Evolutionary conservation across 2,888 invertebrate genomes (phyloP).

Genomic region (Drosophila cognata): DNA sequence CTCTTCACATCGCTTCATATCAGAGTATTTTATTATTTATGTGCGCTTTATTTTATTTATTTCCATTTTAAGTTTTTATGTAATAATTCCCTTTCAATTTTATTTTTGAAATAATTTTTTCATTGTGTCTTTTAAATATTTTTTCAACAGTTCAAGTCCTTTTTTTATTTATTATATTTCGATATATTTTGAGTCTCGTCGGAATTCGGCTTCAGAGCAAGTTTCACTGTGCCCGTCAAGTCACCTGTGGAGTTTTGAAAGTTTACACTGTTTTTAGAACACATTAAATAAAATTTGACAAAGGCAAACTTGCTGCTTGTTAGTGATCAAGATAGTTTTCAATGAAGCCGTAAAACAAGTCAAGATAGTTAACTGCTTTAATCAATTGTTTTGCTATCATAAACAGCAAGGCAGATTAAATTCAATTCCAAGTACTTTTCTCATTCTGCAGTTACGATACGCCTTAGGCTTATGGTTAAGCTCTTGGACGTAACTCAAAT

Average conservation of each 20-base stretch:
- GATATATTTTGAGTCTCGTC: neutral
- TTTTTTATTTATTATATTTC: neutral
- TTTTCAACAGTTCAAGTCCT: too few species aligned
- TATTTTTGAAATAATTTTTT: neutral
- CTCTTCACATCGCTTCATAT: neutral
- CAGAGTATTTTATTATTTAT: neutral
- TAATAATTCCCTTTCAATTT: neutral
- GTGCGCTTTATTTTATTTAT: too few species aligned
- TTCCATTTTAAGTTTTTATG: neutral
- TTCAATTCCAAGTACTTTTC: neutral
- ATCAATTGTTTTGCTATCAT: neutral
- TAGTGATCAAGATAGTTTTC: neutral
- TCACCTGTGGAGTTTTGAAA: neutral
- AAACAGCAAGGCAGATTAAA: neutral
- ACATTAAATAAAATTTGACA: neutral
- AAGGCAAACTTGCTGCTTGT: neutral
- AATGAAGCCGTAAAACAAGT: neutral
- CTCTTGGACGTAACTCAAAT: constrained; percentile 15
- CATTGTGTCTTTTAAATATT: neutral
- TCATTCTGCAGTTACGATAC: neutral
- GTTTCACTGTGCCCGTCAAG: too few species aligned
- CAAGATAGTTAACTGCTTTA: neutral
- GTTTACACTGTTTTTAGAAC: neutral
- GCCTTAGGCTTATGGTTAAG: constrained; percentile 23
- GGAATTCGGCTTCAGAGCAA: neutral